Base-by-base conservation (phyloP, 2,888 invertebrate genomes). In the Caenorhabditis angaria region DNA sequence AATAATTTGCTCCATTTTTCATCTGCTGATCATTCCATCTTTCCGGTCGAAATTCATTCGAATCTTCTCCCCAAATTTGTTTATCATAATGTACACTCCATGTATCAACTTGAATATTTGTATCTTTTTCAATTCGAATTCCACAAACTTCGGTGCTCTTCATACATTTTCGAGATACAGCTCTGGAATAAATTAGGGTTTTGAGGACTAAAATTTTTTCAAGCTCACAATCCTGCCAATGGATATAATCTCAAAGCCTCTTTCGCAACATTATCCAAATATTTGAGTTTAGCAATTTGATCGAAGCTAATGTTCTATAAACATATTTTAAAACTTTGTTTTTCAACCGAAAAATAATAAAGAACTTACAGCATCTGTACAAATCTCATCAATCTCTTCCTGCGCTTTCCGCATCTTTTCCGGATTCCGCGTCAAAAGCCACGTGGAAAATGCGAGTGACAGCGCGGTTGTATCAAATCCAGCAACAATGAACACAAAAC, bases 401-500 rank as follows among this genome's bases (percentile, higher is more conserved):
- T 76, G 77, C 1, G 72, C 20, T 41, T 75, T 76, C 41, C 59
- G 56, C 48, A 62, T 61, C 14, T 67, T 59, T 61, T 76, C 66
- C 1, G 87, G 89, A 80, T 90, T 87, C 51, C 82, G 84, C 10
- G 89, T 88, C 65, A 90, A 83, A 59, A 89, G 86, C 73, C 88
- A 89, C 65, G 88, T 86, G 12, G 88, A 83, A 78, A 89, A 90
- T n/a, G 88, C 87, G 8, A 90, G 80, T 2, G 89, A 87, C 2
- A 89, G 88, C 14, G 90, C 89, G 0, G 90, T 90, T 0, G 90
- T 90, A 77, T 90, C 90, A 73, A 89, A 90, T 0, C 90, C 90
- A 22, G 89, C 90, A 54, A 90, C 77, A 25, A 90, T 82, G 76
- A 90, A 90, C 1, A 90, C 83, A 68, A 89, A 86, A 6, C 87